These are phyloP conservation scores for Camptogramma bilineatum DNA, from an alignment of 2,888 invertebrate genomes.

Conservation along the genomic window DNA sequence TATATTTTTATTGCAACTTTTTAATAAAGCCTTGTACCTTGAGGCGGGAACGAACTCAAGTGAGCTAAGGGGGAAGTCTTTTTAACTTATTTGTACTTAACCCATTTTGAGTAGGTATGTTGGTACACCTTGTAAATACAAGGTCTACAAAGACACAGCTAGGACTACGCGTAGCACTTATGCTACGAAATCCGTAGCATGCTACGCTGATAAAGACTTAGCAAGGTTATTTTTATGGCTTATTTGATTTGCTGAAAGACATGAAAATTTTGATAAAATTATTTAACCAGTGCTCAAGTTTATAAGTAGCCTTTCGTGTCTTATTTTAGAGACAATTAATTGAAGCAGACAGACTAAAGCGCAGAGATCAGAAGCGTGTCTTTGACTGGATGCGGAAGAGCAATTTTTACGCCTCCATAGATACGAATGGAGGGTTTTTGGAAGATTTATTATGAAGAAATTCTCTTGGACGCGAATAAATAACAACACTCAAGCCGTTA, in stretches of 20 bases:
- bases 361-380: constrained; percentile 29
- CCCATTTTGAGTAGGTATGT: neutral
- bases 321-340: constrained; percentile 11
- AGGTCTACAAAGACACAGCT: too few relatives aligned
- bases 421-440: constrained; percentile 46
- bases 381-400: constrained; percentile 41
- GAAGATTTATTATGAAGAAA: constrained; percentile 47
- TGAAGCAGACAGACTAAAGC: constrained; percentile 13
- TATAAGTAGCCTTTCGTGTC: too few relatives aligned
- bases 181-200: too few relatives aligned
- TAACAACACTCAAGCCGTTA: constrained; percentile 5
- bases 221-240: too few relatives aligned
- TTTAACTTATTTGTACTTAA: neutral
- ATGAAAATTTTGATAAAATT: too few relatives aligned
- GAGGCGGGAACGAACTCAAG: neutral
- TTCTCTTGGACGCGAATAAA: constrained; percentile 32
- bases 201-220: too few relatives aligned
- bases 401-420: constrained; percentile 50
- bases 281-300: too few relatives aligned
- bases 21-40: constrained; percentile 18
- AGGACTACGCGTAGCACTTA: too few relatives aligned
- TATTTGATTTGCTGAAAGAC: too few relatives aligned
- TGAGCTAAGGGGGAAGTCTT: neutral
- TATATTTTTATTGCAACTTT: constrained; percentile 27
- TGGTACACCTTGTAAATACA: too few relatives aligned